Conservation (phyloP, 2,113 vertebrate species). For the Rhineura floridana region DNA sequence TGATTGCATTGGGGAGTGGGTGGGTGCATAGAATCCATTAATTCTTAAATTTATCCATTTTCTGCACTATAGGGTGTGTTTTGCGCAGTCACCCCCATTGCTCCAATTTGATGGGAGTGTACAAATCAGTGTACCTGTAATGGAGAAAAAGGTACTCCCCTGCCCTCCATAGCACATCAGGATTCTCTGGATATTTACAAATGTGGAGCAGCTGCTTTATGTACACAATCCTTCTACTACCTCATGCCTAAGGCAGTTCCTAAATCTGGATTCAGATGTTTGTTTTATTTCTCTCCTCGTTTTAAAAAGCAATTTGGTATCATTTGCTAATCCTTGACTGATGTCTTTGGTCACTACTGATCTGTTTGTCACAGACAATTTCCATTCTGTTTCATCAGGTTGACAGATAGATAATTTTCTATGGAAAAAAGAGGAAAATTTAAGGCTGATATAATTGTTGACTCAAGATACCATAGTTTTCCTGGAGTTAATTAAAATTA, state of each 20-base stretch:
- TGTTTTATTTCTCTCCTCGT: slow-evolving; percentile 10
- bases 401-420: not conserved
- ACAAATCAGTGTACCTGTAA: not conserved
- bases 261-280: not conserved
- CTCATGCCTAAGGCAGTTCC: not conserved
- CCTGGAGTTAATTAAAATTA: not conserved
- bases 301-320: not conserved
- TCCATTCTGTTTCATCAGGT: not conserved
- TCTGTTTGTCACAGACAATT: not conserved
- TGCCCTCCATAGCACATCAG: not conserved
- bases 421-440: not conserved
- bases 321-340: not conserved
- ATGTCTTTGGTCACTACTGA: not conserved
- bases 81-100: not conserved
- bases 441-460: not conserved
- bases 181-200: not conserved
- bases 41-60: not conserved
- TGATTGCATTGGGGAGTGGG: not conserved
- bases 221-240: not conserved
- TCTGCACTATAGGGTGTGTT: not conserved
- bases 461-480: not conserved
- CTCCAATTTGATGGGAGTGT: not conserved
- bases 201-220: not conserved
- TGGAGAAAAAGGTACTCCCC: not conserved
- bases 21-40: not conserved